Evolutionary conservation across 1,140 invertebrate species (phyloP), one percentile per base, ranked within the genome.

Genomic region (Cephus cinctus): DNA sequence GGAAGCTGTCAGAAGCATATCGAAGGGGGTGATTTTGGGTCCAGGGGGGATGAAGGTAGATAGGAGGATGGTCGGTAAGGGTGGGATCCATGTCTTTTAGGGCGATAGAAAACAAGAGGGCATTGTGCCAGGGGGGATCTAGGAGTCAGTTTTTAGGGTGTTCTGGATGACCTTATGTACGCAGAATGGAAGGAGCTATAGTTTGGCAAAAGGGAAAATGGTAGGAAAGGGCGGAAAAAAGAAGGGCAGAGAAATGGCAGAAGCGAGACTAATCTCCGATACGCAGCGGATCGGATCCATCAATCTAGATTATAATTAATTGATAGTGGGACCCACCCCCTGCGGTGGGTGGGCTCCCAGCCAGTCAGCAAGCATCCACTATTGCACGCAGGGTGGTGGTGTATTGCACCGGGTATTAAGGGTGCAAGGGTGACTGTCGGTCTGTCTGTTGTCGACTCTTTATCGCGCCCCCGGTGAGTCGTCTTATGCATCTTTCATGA

Each of bases 401-500:
- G 71, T 76, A 75, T 73, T 74, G 74, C 71, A 77, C 56, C 56
- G 65, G 65, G 71, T 71, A 75, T 75, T 74, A 74, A 52, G 69
- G 68, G 66, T 72, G 69, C 58, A 69, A 61, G 71, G 69, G 67
- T 69, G 69, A 72, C 69, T 69, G 69, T 73, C 73, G 71, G 73
- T 77, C 71, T 75, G 74, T 75, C 74, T 77, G 74, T 77, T 76
- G 75, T 77, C 75, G 75, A 77, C 73, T 77, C 75, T 77, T 77
- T 77, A 77, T 77, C 75, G 73, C 73, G 73, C 75, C 75, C 75
- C 68, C 69, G 72, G 73, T 76, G 73, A 76, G 73, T 77, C 73
- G 73, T 76, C 75, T 77, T 77, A 77, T 77, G 73, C 75, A 76
- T 76, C 73, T 77, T 77, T 77, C 75, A 77, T 77, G 73, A 77